phyloP scores from a whole-genome alignment of 2,888 invertebrate species.

The Oligia strigilis region DNA sequence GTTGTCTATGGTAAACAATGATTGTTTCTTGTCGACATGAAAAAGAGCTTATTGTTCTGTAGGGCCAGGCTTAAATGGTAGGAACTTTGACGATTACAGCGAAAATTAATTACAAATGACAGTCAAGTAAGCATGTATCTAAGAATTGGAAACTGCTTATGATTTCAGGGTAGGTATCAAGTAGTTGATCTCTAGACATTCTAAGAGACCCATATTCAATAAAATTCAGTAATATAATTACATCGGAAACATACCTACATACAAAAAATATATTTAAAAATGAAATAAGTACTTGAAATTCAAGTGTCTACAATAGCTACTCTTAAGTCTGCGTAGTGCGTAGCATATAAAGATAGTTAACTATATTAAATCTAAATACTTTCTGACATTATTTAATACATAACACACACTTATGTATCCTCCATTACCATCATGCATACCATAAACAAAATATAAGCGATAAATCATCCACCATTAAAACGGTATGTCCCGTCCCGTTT shows the following conservation, averaged over 20 bases:
- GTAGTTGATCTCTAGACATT: background rate
- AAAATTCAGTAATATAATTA: background rate
- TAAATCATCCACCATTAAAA: slow-evolving; percentile 58
- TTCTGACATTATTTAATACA: slow-evolving; percentile 1
- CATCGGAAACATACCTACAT: too few relatives aligned
- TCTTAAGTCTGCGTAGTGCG: background rate
- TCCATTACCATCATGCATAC: slow-evolving; percentile 23
- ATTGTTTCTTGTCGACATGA: background rate
- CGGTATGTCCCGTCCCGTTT: slow-evolving; percentile 52
- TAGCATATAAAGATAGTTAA: background rate
- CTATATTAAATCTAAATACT: background rate
- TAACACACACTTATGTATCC: background rate
- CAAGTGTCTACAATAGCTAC: too few relatives aligned
- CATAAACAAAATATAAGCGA: slow-evolving; percentile 48
- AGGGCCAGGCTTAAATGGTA: background rate
- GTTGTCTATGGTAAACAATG: slow-evolving; percentile 18
- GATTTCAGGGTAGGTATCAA: background rate
- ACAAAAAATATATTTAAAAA: too few relatives aligned
- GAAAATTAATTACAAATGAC: background rate
- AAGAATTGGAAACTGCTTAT: too few relatives aligned
- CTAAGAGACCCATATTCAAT: background rate
- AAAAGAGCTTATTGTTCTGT: background rate
- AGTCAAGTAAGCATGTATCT: background rate
- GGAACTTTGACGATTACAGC: too few relatives aligned
- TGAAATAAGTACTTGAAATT: too few relatives aligned